Base-by-base conservation (phyloP, 2,113 vertebrate species). In the Stictonetta naevosa region DNA sequence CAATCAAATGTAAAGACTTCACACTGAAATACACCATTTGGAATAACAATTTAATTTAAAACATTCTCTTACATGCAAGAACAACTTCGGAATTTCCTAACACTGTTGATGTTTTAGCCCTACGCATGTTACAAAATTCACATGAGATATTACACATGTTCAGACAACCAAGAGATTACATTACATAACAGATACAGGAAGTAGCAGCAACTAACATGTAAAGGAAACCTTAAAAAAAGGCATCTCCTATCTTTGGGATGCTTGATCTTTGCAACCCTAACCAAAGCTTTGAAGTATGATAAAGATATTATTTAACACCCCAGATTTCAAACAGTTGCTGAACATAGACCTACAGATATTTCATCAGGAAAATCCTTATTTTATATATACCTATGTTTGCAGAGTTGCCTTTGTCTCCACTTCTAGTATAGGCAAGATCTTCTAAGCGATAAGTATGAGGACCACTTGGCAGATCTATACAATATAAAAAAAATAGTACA, bases 331-430 rank as follows among this genome's bases (percentile, higher is more conserved):
- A 59, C 19, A 83, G 31, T 26, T 34, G 20, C 38, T 83, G 14
- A 80, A 66, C 14, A 77, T 22, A 73, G 82, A 78, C 50, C 50
- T 76, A 77, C 20, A 55, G 19, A 10, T 17, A 79, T 12, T 82
- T 82, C 21, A n/a, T 55, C 31, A 88, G 48, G 48, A 44, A 96
- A 80, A 56, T 72, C 34, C 10, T 23, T 20, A 23, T 2, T 88
- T 68, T 42, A 19, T 5, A 68, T 0, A 97, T 97, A 98, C 98
- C 98, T 86, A 98, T 98, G 92, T 99, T 99, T 42, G 98, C 98
- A 29, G 97, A 98, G 96, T 98, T 98, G 92, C 98, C 98, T 96
- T 99, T 99, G 97, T 99, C 98, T 67, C 98, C 98, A 34, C 98
- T 99, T 95, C 98, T 97, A 2, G 98, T 98, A 90, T 96, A 99